Conservation (phyloP, 2,888 invertebrate species). For the Cephus nigrinus region DNA sequence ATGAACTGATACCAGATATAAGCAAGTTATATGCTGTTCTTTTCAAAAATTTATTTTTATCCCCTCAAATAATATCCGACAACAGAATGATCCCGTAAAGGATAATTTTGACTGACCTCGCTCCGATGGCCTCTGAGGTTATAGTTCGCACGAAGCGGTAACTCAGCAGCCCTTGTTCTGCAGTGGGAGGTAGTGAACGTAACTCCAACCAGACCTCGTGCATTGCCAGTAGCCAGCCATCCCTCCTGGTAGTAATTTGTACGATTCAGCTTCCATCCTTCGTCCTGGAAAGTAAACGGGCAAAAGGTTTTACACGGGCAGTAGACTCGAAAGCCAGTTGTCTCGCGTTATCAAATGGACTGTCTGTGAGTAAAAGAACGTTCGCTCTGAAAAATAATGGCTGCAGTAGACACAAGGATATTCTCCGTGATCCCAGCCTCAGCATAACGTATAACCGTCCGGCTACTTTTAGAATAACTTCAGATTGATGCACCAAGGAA, state of each 20-base stretch:
- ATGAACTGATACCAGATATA: not conserved
- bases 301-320: not conserved
- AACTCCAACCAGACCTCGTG: slow-evolving; percentile 93
- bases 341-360: no score
- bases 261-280: slow-evolving; percentile 95
- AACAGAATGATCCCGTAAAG: no score
- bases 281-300: slow-evolving; percentile 74
- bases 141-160: slow-evolving; percentile 93
- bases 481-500: not conserved
- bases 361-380: not conserved
- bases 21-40: no score
- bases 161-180: slow-evolving; percentile 81
- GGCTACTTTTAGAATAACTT: not conserved
- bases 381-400: not conserved
- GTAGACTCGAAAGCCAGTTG: not conserved
- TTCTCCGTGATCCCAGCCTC: no score
- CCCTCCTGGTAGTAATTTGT: slow-evolving; percentile 98
- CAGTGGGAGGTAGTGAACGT: slow-evolving; percentile 96
- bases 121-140: slow-evolving; percentile 96
- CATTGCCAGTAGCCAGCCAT: slow-evolving; percentile 96
- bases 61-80: no score
- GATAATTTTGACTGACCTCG: slow-evolving; percentile 75
- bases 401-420: no score
- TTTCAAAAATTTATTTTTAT: no score
- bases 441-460: no score